A percentile compares a stretch with the other conserved stretches of the same genome.
These are phyloP conservation scores for Volucella inflata DNA, from an alignment of 2,888 invertebrate species.

Conservation along the genomic window DNA sequence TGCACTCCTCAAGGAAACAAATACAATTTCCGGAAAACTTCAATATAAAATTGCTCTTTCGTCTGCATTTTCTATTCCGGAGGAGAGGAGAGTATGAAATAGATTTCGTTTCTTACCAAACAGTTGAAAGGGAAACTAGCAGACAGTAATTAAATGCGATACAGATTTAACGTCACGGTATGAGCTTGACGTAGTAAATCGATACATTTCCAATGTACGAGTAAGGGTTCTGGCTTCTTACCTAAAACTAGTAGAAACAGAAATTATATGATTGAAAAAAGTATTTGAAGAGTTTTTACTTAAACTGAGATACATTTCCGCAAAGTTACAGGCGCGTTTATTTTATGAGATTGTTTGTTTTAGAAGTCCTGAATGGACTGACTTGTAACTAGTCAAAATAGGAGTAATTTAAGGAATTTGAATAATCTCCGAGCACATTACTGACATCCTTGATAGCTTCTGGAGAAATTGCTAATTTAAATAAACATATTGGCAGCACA, in stretches of 20 bases:
- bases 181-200: conserved; percentile 42
- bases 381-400: too few species aligned
- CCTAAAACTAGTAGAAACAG: background rate
- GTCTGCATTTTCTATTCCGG: conserved; percentile 63
- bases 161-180: conserved; percentile 69
- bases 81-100: conserved; percentile 23
- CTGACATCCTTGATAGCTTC: too few species aligned
- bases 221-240: background rate
- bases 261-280: background rate
- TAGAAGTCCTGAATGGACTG: too few species aligned
- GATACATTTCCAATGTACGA: conserved; percentile 46
- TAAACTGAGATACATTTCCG: conserved; percentile 1
- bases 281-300: background rate
- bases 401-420: too few species aligned
- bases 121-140: conserved; percentile 51
- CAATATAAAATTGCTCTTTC: conserved; percentile 71
- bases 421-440: too few species aligned
- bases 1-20: conserved; percentile 76
- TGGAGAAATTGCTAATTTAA: too few species aligned
- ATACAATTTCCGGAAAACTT: conserved; percentile 78
- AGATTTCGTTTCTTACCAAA: conserved; percentile 42
- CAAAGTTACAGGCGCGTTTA: background rate
- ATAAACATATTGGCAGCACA: too few species aligned
- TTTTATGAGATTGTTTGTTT: background rate
- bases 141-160: conserved; percentile 71